Conservation (phyloP, 2,888 invertebrate genomes). For the Mamestra brassicae region DNA sequence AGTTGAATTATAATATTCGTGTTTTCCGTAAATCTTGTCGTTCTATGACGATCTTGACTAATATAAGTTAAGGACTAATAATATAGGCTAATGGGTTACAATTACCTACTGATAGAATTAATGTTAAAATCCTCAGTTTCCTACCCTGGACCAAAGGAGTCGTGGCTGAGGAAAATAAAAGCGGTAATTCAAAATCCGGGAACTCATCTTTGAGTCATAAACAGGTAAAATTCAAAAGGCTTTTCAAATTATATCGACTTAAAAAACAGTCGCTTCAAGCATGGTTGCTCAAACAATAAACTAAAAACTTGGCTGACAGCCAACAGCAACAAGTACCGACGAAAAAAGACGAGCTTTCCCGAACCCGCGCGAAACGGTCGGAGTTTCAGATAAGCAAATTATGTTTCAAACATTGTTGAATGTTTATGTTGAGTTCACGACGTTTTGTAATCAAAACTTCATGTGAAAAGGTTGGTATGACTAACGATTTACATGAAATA, state of each 20-base stretch:
- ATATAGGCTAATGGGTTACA: neutral
- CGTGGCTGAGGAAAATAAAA: too few species aligned
- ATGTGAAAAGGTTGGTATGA: neutral
- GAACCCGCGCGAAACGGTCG: neutral
- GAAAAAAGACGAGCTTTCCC: neutral
- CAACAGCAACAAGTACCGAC: slow-evolving; percentile 54
- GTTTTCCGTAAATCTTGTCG: neutral
- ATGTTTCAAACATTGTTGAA: slow-evolving; percentile 6
- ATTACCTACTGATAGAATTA: neutral
- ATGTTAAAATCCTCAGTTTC: neutral
- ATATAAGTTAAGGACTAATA: neutral
- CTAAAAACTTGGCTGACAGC: slow-evolving; percentile 36
- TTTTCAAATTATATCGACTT: neutral
- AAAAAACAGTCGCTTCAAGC: neutral
- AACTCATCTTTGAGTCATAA: neutral
- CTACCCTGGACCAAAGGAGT: neutral
- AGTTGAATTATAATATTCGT: too few species aligned
- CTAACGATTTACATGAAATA: neutral
- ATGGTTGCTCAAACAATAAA: slow-evolving; percentile 23
- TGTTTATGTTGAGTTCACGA: neutral
- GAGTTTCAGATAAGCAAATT: neutral
- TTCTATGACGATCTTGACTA: neutral
- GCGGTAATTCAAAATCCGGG: neutral
- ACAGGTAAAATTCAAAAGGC: neutral
- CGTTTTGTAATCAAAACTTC: neutral